A percentile compares a stretch with the other conserved stretches of the same genome.
Evolutionary conservation across 2,113 vertebrate genomes (phyloP).

Genomic region (Castor canadensis): DNA sequence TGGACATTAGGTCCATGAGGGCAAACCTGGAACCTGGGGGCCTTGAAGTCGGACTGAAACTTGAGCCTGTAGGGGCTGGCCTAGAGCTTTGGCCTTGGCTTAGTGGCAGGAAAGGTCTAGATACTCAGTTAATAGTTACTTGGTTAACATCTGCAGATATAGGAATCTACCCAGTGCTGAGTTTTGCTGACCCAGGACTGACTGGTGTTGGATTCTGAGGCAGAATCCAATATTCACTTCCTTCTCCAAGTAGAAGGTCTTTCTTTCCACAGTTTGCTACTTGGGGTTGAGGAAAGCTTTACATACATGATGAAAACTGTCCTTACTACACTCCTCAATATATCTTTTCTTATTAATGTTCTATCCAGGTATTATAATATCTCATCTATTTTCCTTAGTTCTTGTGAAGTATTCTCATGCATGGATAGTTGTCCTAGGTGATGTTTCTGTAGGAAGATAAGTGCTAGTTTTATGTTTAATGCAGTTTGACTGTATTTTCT

Average conservation of each 20-base stretch:
- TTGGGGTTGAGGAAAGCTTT: not conserved
- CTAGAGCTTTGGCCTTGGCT: too few species aligned
- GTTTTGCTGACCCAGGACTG: not conserved
- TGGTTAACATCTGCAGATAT: not conserved
- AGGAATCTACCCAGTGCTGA: not conserved
- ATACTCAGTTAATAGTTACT: not conserved
- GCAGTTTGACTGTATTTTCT: not conserved
- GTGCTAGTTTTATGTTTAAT: not conserved
- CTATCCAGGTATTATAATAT: not conserved
- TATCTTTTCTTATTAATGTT: not conserved
- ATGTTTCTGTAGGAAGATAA: not conserved
- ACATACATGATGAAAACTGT: not conserved
- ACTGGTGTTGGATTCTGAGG: not conserved
- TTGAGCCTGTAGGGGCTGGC: rapidly evolving
- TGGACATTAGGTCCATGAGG: not conserved
- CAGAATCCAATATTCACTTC: not conserved
- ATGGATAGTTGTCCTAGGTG: not conserved
- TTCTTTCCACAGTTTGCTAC: not conserved
- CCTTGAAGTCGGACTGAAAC: too few species aligned
- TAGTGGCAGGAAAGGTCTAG: rapidly evolving
- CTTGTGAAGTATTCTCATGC: not conserved
- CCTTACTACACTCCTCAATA: not conserved
- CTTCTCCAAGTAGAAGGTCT: not conserved
- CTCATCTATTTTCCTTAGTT: not conserved
- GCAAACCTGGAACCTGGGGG: not conserved